Evolutionary conservation across 2,888 invertebrate species (phyloP).

Genomic region (Odontocerum albicorne): DNA sequence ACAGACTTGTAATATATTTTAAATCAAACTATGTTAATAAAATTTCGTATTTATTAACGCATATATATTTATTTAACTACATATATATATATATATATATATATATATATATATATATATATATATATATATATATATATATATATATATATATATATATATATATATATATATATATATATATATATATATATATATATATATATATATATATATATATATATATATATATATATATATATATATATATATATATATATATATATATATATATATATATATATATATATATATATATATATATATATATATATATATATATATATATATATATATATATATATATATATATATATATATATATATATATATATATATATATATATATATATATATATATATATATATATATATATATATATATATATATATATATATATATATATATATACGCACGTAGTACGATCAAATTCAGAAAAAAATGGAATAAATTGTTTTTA

Average conservation of each 20-base stretch:
- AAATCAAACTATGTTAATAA: background rate
- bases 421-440: background rate
- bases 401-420: background rate
- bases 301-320: background rate
- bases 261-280: background rate
- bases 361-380: background rate
- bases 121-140: background rate
- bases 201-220: background rate
- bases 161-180: background rate
- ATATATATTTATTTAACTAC: background rate
- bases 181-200: background rate
- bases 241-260: background rate
- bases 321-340: background rate
- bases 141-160: background rate
- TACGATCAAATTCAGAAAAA: background rate
- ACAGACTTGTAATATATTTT: too few species aligned
- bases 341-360: background rate
- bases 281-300: background rate
- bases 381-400: background rate
- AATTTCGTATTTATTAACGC: background rate
- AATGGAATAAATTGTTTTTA: background rate
- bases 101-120: background rate
- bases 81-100: background rate
- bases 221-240: background rate
- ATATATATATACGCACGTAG: slow-evolving; percentile 1